Percentiles rank a stretch among this genome's conserved stretches.
phyloP scores from a whole-genome alignment of 2,797 vertebrate genomes.

The Coilia nasus region DNA sequence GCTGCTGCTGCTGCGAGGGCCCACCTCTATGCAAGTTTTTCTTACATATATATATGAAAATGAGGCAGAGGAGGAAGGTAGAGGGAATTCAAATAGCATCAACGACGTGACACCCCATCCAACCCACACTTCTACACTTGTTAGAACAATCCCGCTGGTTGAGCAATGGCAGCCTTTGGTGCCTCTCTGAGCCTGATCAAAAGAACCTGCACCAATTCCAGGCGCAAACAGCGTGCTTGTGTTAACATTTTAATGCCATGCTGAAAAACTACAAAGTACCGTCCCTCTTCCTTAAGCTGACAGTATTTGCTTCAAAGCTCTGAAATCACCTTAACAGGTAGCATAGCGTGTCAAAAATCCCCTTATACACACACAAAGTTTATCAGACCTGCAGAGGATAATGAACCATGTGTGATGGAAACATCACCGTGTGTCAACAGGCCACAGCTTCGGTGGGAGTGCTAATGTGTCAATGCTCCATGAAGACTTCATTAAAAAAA shows the following conservation, averaged over 20 bases:
- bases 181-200: slow-evolving; percentile 40
- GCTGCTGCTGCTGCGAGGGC: neutral
- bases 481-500: neutral
- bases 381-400: slow-evolving; percentile 15
- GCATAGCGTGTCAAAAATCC: neutral
- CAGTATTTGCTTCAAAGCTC: slow-evolving; percentile 40
- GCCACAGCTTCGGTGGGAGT: neutral
- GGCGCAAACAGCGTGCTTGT: slow-evolving; percentile 27
- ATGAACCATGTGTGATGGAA: neutral
- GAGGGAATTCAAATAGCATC: slow-evolving; percentile 13
- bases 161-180: slow-evolving; percentile 29
- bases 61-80: neutral
- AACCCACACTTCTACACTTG: slow-evolving; percentile 7
- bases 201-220: slow-evolving; percentile 33
- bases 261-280: slow-evolving; percentile 46
- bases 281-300: slow-evolving; percentile 31
- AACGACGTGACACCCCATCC: neutral
- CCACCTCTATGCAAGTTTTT: neutral
- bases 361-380: neutral
- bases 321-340: slow-evolving; percentile 21
- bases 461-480: slow-evolving; percentile 1
- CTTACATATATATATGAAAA: neutral
- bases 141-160: slow-evolving; percentile 14
- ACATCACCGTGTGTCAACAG: neutral
- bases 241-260: slow-evolving; percentile 39